Base-by-base conservation (phyloP, 1,140 invertebrate genomes). In the Lutraria rhynchaena region DNA sequence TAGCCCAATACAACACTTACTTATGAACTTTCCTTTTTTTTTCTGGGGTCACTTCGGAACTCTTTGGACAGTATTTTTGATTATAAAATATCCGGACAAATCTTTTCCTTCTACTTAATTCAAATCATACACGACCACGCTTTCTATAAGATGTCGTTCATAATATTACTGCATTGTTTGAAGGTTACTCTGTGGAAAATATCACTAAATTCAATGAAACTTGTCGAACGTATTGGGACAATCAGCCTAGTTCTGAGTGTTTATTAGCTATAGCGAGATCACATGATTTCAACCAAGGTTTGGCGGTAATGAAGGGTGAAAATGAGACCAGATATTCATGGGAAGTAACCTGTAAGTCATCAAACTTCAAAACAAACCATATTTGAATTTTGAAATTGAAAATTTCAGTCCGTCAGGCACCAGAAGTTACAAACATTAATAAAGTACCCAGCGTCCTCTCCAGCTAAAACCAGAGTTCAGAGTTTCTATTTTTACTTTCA, bases 201-300 rank as follows among this genome's bases (percentile, higher is more conserved):
- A 71, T 71, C 3, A 31, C 44, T 13, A 24, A 24, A 11, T 71
- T 71, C 31, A 71, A 71, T 29, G 22, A 55, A 53, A 71, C 67
- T n/a, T 71, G 67, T 19, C 29, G 67, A 31, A 71, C 51, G 29
- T 37, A 35, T 22, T 71, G 67, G 67, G 37, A 71, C 51, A 51
- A 53, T 29, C n/a, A 11, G 44, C 44, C 67, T 15, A 55, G 53
- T 55, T 17, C 51, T 3, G 37, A 71, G 67, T 71, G 67, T 55
- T 35, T 71, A 13, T 22, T 71, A 5, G 24, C 51, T 1, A 71
- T 71, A 33, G 67, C 67, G 33, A 71, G 67, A 53, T 53, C 41
- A 31, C 11, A 27, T 5, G 27, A 71, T 24, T 35, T 46, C 4
- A 53, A 35, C 27, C 27, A 53, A 9, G 67, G 67, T 13, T 1